Evolutionary conservation across 2,888 invertebrate species (phyloP).

Genomic region (Papilio demoleus): DNA sequence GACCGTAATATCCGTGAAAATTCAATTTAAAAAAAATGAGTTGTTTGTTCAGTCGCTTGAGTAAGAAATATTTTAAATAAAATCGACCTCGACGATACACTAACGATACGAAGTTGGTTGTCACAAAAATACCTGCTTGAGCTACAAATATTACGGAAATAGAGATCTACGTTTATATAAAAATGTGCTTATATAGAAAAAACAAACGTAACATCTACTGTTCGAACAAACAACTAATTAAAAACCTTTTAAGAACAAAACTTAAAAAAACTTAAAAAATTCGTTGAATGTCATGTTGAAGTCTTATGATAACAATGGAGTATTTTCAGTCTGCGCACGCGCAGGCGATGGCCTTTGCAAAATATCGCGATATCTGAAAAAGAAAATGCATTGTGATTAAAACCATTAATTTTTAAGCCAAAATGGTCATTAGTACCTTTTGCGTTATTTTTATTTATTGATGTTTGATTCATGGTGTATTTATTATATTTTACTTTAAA

Average conservation of each 20-base stretch:
- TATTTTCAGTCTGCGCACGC: conserved; percentile 24
- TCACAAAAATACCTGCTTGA: too few relatives aligned
- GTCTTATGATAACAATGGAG: conserved; percentile 35
- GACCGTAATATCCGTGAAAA: too few relatives aligned
- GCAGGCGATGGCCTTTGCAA: not conserved
- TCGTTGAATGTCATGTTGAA: not conserved
- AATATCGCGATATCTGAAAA: conserved; percentile 32
- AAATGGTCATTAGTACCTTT: too few relatives aligned
- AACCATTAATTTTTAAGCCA: not conserved
- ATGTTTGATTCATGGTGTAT: too few relatives aligned
- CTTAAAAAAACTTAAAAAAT: not conserved
- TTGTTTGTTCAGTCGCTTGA: too few relatives aligned
- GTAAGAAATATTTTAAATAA: too few relatives aligned
- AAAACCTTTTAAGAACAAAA: too few relatives aligned
- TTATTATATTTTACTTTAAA: too few relatives aligned
- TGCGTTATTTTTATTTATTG: not conserved
- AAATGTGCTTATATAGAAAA: not conserved
- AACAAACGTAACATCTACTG: not conserved
- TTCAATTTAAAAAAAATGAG: too few relatives aligned
- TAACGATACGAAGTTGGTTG: too few relatives aligned
- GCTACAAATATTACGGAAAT: too few relatives aligned
- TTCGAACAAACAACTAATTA: not conserved
- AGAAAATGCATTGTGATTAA: not conserved
- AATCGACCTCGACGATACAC: too few relatives aligned
- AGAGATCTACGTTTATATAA: not conserved